These are phyloP conservation scores for Spisula subtruncata DNA, from an alignment of 2,888 invertebrate genomes.

Conservation along the genomic window DNA sequence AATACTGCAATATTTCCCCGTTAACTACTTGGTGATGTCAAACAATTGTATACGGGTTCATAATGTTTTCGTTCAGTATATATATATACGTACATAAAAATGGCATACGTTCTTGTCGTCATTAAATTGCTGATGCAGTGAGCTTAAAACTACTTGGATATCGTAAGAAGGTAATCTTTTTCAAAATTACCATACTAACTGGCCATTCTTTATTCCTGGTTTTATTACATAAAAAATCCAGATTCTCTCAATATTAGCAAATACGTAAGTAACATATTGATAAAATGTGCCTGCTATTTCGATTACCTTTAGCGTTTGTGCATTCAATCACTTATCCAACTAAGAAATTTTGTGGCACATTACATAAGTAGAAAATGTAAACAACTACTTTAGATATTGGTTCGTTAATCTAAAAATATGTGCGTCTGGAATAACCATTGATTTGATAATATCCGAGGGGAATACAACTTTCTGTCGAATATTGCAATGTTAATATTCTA, in stretches of 20 bases:
- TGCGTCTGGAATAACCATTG: slow-evolving; percentile 13
- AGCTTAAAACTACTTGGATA: no score
- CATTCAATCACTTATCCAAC: background rate
- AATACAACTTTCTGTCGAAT: background rate
- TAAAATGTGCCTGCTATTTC: slow-evolving; percentile 5
- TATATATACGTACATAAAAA: no score
- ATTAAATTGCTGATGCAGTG: no score
- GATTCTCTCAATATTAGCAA: background rate
- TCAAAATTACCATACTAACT: no score
- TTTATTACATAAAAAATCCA: background rate
- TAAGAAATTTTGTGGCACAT: background rate
- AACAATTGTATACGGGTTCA: background rate
- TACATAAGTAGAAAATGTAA: slow-evolving; percentile 12
- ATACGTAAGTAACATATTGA: background rate
- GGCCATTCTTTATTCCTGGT: background rate
- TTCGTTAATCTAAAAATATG: slow-evolving; percentile 18
- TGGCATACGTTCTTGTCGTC: no score
- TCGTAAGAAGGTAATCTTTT: no score
- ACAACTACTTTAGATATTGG: slow-evolving; percentile 21
- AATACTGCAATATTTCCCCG: no score
- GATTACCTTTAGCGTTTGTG: background rate
- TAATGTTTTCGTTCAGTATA: background rate
- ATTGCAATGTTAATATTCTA: background rate
- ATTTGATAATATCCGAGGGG: background rate
- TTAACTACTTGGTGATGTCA: background rate